Evolutionary conservation across 2,888 invertebrate species (phyloP), one percentile per base, ranked within the genome.

Genomic region (Tricholauxania praeusta): DNA sequence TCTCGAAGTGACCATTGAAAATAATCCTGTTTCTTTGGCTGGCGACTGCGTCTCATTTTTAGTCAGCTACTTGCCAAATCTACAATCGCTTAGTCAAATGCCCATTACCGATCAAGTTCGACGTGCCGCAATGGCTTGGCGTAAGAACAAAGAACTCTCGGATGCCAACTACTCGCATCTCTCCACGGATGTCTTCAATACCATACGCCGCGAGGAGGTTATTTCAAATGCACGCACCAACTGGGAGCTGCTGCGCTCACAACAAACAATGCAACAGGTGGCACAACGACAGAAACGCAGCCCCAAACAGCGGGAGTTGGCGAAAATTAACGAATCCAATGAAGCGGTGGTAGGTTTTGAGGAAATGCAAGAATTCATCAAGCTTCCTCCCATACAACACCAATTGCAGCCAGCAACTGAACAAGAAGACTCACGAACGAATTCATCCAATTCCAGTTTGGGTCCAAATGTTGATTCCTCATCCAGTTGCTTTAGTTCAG

Each of bases 161-260:
- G 89, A 90, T 74, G 89, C 89, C 71, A 90, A 89, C 76, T 78
- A 80, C 55, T 81, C 82, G 1, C 82, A 82, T 19, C 80, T 82
- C 10, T 89, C 90, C 55, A 88, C 89, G 62, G 90, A 91, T 78
- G 89, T 90, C 14, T 86, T 83, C 70, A 86, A 83, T 74, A 85
- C 80, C 72, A 92, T 92, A 52, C 89, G 92, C 0, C 89, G 94
- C n/a, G 94, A 95, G 84, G 94, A 95, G 85, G 92, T 94, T 4
- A 95, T 95, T 76, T 93, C 94, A 55, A 95, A 95, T 82, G 95
- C 95, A 2, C 90, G 94, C 77, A 94, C 94, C n/a, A 95, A 94
- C 83, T 95, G 95, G 95, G 94, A 95, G 84, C 86, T 94, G 65
- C 87, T 94, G 15, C 89, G 94, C 74, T 91, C 93, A 5, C 92